Evolutionary conservation across 2,797 vertebrate genomes (phyloP).

Genomic region (Echeneis naucrates): DNA sequence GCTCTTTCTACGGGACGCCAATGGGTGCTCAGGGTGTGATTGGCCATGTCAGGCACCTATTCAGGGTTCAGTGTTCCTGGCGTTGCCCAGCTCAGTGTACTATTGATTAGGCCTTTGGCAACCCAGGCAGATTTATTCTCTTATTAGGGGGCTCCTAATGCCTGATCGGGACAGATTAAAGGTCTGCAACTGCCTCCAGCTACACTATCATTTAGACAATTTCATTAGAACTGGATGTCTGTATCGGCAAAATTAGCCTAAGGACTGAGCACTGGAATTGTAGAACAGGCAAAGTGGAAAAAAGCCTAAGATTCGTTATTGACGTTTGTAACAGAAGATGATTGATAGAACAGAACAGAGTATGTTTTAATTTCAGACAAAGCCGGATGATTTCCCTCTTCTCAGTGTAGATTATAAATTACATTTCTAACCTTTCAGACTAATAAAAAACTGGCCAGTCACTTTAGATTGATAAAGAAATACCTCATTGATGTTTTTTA

Average conservation of each 20-base stretch:
- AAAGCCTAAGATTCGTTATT: background rate
- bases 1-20: conserved; percentile 14
- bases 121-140: conserved; percentile 78
- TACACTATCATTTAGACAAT: conserved; percentile 72
- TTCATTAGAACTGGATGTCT: conserved; percentile 74
- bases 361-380: conserved; percentile 39
- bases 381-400: conserved; percentile 8
- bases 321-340: conserved; percentile 10
- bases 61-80: conserved; percentile 60
- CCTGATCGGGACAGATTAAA: conserved; percentile 82
- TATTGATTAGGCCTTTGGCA: conserved; percentile 83
- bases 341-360: conserved; percentile 33
- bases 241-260: conserved; percentile 63
- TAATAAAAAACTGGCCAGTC: conserved; percentile 31
- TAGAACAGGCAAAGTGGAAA: conserved; percentile 16
- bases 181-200: conserved; percentile 71
- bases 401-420: conserved; percentile 21
- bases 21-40: conserved; percentile 37
- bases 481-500: conserved; percentile 20
- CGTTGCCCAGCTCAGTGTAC: conserved; percentile 56
- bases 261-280: conserved; percentile 40
- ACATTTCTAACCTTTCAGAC: conserved; percentile 40
- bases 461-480: conserved; percentile 46
- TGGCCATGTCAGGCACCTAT: conserved; percentile 50
- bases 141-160: conserved; percentile 81